Conservation (phyloP, 2,888 invertebrate genomes). For the Camptogramma bilineatum region DNA sequence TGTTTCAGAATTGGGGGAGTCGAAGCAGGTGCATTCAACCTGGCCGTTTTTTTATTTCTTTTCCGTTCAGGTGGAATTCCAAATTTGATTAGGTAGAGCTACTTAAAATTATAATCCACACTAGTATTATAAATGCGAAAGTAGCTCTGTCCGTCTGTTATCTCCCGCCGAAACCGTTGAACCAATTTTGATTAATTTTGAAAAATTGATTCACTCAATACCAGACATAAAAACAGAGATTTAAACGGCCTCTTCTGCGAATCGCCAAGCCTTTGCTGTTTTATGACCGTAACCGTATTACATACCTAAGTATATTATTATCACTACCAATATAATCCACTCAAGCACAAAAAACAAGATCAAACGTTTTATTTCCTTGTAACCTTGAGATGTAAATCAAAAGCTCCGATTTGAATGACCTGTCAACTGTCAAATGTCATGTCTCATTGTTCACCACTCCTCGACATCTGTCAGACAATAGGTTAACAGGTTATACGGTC, state of each 20-base stretch:
- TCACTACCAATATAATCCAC: conserved; percentile 6
- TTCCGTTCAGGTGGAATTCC: conserved; percentile 45
- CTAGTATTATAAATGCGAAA: background rate
- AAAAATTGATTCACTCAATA: background rate
- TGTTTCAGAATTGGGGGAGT: conserved; percentile 34
- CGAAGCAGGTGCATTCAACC: conserved; percentile 54
- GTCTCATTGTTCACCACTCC: conserved; percentile 44
- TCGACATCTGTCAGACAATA: conserved; percentile 44
- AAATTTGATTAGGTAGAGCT: conserved; percentile 23
- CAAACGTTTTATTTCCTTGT: conserved; percentile 32
- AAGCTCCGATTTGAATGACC: conserved; percentile 30
- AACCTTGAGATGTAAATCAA: conserved; percentile 40
- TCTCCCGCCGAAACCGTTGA: no score
- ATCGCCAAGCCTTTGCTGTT: background rate
- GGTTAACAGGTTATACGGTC: conserved; percentile 39
- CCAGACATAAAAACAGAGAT: background rate
- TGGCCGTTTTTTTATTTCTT: conserved; percentile 46
- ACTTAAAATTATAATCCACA: background rate
- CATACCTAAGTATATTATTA: no score
- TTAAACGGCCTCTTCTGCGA: background rate
- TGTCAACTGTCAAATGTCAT: conserved; percentile 39
- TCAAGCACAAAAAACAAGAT: conserved; percentile 20
- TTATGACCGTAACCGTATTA: conserved; percentile 10
- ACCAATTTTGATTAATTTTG: no score
- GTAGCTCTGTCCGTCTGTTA: no score